Evolutionary conservation across 2,888 invertebrate species (phyloP), one percentile per base, ranked within the genome.

Genomic region (Lapara coniferarum): DNA sequence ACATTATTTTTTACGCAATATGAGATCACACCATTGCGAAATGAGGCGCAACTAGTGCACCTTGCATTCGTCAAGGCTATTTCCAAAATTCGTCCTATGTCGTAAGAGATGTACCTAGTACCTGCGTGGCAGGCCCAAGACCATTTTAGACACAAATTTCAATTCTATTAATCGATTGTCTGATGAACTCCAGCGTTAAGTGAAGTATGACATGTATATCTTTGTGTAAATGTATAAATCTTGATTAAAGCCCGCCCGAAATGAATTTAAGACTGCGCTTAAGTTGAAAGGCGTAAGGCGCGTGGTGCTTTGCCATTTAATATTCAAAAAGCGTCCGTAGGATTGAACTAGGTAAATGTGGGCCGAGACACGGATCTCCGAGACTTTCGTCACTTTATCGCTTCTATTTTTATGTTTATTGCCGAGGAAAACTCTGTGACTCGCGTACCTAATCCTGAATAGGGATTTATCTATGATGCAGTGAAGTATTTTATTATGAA

Each of bases 261-360:
- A 63, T 49, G 19, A 19, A 63, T 49, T 49, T 46, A 49, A 63
- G 49, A 63, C 46, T 74, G 77, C 77, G 78, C 86, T 85, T 83
- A 88, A 89, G 89, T 89, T 90, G 87, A 88, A 91, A 88, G 84
- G 83, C 85, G 76, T 75, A 74, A 79, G 78, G 80, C 82, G 76
- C 82, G 76, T 71, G 75, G 74, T 78, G 78, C 79, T 80, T 79
- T 78, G 79, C 77, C 79, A 84, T 89, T 90, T 90, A 86, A 85
- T 89, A 92, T 92, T 91, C 91, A 85, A 80, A 85, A 82, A 84
- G 88, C 87, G 89, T 89, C 83, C 77, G 84, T 79, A 85, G 85
- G 86, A 87, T 89, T 87, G 83, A 86, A 81, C 88, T 87, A 84
- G 86, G 84, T 78, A 85, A 85, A 91, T 89, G 90, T 91, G 84